Percentiles rank a stretch among this genome's conserved stretches.
These are phyloP conservation scores for Diplazon laetatorius DNA, from an alignment of 2,888 invertebrate species.

Conservation along the genomic window DNA sequence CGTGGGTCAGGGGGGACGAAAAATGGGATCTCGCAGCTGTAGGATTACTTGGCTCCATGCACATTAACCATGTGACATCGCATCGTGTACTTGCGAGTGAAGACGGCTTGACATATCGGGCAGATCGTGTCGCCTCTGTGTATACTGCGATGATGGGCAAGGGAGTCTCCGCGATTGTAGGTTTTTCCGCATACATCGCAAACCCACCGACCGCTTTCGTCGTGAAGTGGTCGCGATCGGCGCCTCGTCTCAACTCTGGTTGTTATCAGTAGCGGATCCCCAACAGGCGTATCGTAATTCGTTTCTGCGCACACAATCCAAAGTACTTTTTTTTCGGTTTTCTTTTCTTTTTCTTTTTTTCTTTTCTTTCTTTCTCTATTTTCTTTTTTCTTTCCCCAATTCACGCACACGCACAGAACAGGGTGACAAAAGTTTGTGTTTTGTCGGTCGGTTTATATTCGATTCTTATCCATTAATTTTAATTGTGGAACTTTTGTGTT, in stretches of 20 bases:
- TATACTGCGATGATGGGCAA: slow-evolving; percentile 82
- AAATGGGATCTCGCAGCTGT: slow-evolving; percentile 27
- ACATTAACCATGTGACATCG: slow-evolving; percentile 81
- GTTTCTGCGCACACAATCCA: slow-evolving; percentile 82
- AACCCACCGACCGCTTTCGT: slow-evolving; percentile 80
- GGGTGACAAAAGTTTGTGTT: too few species aligned
- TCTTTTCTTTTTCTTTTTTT: slow-evolving; percentile 60
- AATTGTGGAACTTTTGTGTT: too few species aligned
- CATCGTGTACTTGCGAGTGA: slow-evolving; percentile 82
- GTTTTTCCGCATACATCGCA: slow-evolving; percentile 82
- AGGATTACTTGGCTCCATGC: slow-evolving; percentile 77
- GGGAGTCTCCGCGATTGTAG: slow-evolving; percentile 82
- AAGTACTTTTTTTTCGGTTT: slow-evolving; percentile 79
- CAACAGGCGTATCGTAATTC: slow-evolving; percentile 74
- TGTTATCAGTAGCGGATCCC: slow-evolving; percentile 74
- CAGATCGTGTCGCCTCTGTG: slow-evolving; percentile 82
- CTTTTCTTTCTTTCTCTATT: slow-evolving; percentile 51
- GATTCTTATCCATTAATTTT: too few species aligned
- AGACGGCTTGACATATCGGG: slow-evolving; percentile 81
- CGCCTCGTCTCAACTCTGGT: slow-evolving; percentile 71
- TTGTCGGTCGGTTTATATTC: too few species aligned
- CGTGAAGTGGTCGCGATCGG: slow-evolving; percentile 79
- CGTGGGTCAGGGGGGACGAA: not conserved
- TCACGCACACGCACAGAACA: too few species aligned
- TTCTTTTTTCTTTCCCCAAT: too few species aligned